phyloP scores from a whole-genome alignment of 2,888 invertebrate species.

The Acronicta psi region DNA sequence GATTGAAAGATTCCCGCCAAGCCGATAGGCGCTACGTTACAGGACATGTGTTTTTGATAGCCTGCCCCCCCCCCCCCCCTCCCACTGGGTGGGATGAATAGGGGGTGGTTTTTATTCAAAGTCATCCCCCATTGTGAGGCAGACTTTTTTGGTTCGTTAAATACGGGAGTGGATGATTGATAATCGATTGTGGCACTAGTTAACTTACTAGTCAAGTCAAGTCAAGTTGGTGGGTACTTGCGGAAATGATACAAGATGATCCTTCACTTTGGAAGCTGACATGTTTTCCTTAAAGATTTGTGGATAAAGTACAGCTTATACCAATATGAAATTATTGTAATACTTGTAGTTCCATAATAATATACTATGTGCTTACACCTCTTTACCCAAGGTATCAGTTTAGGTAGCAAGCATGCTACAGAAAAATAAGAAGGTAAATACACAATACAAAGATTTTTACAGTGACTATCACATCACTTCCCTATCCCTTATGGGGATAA shows the following conservation, averaged over 20 bases:
- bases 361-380: no score
- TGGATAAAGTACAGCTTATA: neutral
- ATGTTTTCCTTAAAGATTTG: slow-evolving; percentile 12
- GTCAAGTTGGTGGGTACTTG: slow-evolving; percentile 17
- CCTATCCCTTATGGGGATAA: slow-evolving; percentile 47
- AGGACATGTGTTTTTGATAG: slow-evolving; percentile 75
- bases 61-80: slow-evolving; percentile 32
- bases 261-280: neutral
- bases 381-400: neutral
- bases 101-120: slow-evolving; percentile 50
- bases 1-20: slow-evolving; percentile 74
- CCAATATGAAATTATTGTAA: neutral
- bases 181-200: slow-evolving; percentile 51
- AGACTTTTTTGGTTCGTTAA: slow-evolving; percentile 56
- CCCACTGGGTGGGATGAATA: neutral
- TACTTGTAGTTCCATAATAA: neutral
- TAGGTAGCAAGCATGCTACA: neutral
- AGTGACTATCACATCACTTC: slow-evolving; percentile 41
- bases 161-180: slow-evolving; percentile 56
- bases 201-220: slow-evolving; percentile 51
- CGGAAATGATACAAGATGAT: slow-evolving; percentile 50
- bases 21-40: slow-evolving; percentile 63
- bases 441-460: slow-evolving; percentile 33
- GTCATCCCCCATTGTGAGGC: slow-evolving; percentile 55
- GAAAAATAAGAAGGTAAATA: slow-evolving; percentile 21